Conservation (phyloP, 2,113 vertebrate genomes). For the Saimiri boliviensis region DNA sequence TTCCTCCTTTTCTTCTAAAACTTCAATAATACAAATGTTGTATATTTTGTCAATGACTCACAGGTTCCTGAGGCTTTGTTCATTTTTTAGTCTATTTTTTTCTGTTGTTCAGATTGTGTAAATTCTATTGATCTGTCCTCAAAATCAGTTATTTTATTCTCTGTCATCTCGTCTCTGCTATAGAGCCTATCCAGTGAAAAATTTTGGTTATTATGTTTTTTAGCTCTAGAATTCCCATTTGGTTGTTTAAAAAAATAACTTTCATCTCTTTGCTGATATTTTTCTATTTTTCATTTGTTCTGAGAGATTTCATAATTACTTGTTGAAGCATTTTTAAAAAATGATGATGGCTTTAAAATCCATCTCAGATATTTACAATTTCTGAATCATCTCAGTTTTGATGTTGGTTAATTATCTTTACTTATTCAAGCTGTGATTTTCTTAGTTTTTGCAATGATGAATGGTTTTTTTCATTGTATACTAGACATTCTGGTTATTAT, state of each 20-base stretch:
- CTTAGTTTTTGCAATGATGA: neutral
- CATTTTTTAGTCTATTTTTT: neutral
- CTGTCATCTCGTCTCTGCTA: neutral
- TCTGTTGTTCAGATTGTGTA: neutral
- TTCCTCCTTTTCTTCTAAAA: neutral
- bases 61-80: neutral
- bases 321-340: neutral
- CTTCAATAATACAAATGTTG: neutral
- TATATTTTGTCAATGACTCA: neutral
- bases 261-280: neutral
- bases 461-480: neutral
- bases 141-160: neutral
- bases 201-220: neutral
- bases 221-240: neutral
- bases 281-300: constrained; percentile 1
- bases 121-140: neutral
- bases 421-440: neutral
- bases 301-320: neutral
- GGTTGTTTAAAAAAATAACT: neutral
- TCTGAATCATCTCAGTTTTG: neutral
- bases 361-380: neutral
- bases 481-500: neutral
- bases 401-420: neutral
- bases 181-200: neutral
- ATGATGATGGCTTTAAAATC: neutral